Percentiles rank a stretch among this genome's conserved stretches.
These are phyloP conservation scores for Corvus moneduloides DNA, from an alignment of 2,113 vertebrate species.

Conservation along the genomic window DNA sequence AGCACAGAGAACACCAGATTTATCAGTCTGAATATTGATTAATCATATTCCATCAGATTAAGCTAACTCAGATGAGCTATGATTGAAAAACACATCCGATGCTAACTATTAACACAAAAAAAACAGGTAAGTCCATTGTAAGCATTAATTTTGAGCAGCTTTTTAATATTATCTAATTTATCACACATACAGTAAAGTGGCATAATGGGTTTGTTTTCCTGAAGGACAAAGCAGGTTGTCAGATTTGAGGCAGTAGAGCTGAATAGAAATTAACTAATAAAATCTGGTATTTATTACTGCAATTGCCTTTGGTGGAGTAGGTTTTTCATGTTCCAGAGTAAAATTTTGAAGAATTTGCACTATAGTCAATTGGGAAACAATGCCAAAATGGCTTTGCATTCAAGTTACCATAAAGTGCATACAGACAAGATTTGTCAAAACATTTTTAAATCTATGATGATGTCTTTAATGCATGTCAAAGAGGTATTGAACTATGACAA, in stretches of 20 bases:
- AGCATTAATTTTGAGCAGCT: not conserved
- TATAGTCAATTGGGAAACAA: not conserved
- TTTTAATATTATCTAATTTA: not conserved
- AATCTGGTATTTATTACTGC: not conserved
- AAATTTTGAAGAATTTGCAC: not conserved
- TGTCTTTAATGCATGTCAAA: not conserved
- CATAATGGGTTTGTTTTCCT: not conserved
- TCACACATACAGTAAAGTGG: not conserved
- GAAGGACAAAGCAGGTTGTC: not conserved
- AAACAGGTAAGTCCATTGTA: not conserved
- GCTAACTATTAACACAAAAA: not conserved
- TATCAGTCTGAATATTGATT: not conserved
- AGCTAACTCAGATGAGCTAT: not conserved
- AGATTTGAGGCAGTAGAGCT: not conserved
- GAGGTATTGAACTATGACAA: not conserved
- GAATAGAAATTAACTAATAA: not conserved
- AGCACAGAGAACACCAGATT: not conserved
- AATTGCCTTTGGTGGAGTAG: not conserved
- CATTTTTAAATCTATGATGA: not conserved
- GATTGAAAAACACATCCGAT: not conserved
- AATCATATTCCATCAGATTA: not conserved
- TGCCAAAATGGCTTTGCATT: not conserved
- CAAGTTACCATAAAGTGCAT: not conserved
- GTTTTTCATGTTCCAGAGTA: not conserved
- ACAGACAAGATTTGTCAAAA: slow-evolving; percentile 2